Evolutionary conservation across 1,140 invertebrate genomes (phyloP).

Genomic region (Tetramorium alpestre): DNA sequence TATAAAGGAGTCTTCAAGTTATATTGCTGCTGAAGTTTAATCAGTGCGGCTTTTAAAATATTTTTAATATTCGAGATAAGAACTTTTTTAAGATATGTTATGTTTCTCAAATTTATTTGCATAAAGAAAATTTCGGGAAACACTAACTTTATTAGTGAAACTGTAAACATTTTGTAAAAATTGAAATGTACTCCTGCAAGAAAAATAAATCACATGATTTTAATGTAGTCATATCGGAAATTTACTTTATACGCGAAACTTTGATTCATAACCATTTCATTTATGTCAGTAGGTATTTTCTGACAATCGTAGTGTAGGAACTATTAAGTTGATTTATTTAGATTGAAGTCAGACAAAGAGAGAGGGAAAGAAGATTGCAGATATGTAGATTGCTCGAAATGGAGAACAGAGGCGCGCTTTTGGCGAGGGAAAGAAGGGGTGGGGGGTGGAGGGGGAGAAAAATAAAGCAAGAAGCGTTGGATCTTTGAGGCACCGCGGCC

Average conservation of each 20-base stretch:
- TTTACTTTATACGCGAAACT: not conserved
- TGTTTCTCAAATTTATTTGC: not conserved
- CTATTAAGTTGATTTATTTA: constrained; percentile 15
- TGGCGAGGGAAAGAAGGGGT: not conserved
- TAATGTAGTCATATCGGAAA: not conserved
- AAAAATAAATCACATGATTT: not conserved
- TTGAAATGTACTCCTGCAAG: not conserved
- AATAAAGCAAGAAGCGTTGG: constrained; percentile 31
- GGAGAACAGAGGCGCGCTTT: not conserved
- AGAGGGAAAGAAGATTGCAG: not conserved
- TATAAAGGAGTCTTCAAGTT: not conserved
- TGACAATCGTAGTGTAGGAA: not conserved
- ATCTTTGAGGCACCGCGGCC: constrained; percentile 48
- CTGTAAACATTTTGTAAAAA: not conserved
- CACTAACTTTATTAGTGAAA: not conserved
- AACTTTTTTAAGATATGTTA: not conserved
- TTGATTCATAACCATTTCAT: constrained; percentile 21
- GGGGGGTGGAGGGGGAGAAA: not conserved
- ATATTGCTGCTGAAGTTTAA: not conserved
- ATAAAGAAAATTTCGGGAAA: not conserved
- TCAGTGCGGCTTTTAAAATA: not conserved
- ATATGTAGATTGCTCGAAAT: not conserved
- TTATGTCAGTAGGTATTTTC: not conserved
- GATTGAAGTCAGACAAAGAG: not conserved
- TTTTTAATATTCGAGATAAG: not conserved